These are phyloP conservation scores for Cirrhinus molitorella DNA, from an alignment of 2,797 vertebrate genomes.

Conservation along the genomic window DNA sequence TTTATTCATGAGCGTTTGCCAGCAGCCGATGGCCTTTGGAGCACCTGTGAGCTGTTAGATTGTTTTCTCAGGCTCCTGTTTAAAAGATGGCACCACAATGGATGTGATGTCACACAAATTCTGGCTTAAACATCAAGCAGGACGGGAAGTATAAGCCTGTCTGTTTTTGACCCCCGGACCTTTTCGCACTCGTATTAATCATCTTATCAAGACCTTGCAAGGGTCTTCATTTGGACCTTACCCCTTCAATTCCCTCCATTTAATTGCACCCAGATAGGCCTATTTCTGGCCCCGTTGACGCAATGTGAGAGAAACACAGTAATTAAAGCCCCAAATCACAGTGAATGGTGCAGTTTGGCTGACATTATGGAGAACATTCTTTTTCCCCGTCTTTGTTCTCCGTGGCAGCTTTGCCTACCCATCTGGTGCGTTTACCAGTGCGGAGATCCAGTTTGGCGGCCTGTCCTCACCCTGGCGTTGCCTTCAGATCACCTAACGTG, in stretches of 20 bases:
- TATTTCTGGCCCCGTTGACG: conserved; percentile 79
- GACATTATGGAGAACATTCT: conserved; percentile 54
- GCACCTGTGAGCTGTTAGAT: conserved; percentile 51
- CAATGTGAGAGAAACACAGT: conserved; percentile 77
- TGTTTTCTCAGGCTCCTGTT: conserved; percentile 35
- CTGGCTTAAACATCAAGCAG: conserved; percentile 15
- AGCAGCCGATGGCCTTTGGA: conserved; percentile 12
- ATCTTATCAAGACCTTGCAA: conserved; percentile 55
- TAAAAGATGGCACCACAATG: conserved; percentile 45
- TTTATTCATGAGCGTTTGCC: conserved; percentile 45
- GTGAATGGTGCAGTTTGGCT: conserved; percentile 61
- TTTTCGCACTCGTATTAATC: conserved; percentile 50
- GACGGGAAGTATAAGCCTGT: conserved; percentile 50
- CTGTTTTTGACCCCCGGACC: conserved; percentile 44
- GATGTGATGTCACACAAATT: conserved; percentile 46
- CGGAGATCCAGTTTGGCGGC: conserved; percentile 33
- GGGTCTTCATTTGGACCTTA: conserved; percentile 55
- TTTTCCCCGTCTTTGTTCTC: conserved; percentile 53
- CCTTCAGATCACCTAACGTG: conserved; percentile 5
- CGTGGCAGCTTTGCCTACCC: conserved; percentile 45
- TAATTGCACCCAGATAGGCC: conserved; percentile 74
- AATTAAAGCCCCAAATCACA: conserved; percentile 73
- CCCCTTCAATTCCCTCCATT: conserved; percentile 54
- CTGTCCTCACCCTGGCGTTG: conserved; percentile 1
- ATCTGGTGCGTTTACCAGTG: conserved; percentile 30